Evolutionary conservation across 2,797 vertebrate genomes (phyloP).

Genomic region (Paguma larvata): DNA sequence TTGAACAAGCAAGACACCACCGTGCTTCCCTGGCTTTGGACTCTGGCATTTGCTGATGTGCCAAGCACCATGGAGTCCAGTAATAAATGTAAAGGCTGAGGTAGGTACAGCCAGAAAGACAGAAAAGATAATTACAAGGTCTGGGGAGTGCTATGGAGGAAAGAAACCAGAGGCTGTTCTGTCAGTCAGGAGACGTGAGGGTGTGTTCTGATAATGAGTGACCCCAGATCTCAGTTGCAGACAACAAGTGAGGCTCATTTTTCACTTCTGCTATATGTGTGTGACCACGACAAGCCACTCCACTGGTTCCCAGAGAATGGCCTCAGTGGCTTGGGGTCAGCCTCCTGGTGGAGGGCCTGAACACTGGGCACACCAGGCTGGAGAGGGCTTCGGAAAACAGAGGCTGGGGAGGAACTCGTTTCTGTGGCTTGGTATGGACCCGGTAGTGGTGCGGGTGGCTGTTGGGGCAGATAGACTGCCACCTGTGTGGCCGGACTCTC

Average conservation of each 20-base stretch:
- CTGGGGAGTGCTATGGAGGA: neutral
- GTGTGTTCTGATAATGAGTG: neutral
- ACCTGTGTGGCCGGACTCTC: neutral
- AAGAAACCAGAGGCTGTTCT: neutral
- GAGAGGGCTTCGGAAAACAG: neutral
- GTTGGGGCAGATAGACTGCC: neutral
- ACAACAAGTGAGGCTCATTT: neutral
- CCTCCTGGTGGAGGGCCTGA: neutral
- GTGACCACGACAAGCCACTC: neutral
- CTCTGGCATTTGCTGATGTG: neutral
- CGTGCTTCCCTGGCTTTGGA: neutral
- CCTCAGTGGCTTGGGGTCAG: neutral
- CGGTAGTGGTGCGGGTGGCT: neutral
- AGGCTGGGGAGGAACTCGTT: neutral
- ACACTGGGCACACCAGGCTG: neutral
- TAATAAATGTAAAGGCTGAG: neutral
- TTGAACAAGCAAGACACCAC: neutral
- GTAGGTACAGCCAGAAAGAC: neutral
- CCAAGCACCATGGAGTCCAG: neutral
- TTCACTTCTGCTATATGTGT: neutral
- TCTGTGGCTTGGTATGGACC: neutral
- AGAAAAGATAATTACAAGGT: neutral
- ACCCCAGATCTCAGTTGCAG: neutral
- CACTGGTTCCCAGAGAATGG: neutral
- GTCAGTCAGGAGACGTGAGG: neutral